phyloP scores from a whole-genome alignment of 2,888 invertebrate genomes.

The Melieria picta region DNA sequence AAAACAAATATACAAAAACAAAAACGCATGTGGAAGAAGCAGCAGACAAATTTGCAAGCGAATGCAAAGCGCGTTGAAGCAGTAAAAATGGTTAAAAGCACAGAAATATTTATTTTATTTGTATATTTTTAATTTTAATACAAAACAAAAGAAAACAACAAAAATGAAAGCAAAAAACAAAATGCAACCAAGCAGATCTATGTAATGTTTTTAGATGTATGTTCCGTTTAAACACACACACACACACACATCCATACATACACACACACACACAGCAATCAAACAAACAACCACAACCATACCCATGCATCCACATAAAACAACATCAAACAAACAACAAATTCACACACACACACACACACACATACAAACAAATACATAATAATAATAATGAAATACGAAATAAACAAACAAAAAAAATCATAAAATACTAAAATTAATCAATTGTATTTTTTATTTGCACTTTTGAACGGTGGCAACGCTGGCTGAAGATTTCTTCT shows the following conservation, averaged over 20 bases:
- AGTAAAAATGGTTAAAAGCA: constrained; percentile 10
- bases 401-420: constrained; percentile 48
- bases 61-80: background rate
- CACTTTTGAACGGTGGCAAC: background rate
- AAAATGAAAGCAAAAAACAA: background rate
- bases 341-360: background rate
- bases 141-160: constrained; percentile 48
- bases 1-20: constrained; percentile 18
- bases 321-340: background rate
- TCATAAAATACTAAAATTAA: constrained; percentile 59
- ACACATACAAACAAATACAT: constrained; percentile 7
- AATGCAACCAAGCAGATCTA: constrained; percentile 32
- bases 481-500: too few species aligned
- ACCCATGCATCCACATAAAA: background rate
- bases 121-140: constrained; percentile 45
- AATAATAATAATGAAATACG: constrained; percentile 39
- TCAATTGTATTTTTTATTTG: constrained; percentile 17
- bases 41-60: too few species aligned
- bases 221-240: constrained; percentile 57
- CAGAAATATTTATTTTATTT: constrained; percentile 61
- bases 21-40: constrained; percentile 1
- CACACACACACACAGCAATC: background rate
- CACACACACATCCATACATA: constrained; percentile 8
- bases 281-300: constrained; percentile 2
- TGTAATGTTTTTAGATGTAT: constrained; percentile 50